Base-by-base conservation (phyloP, 2,113 vertebrate genomes). In the Zosterops borbonicus region DNA sequence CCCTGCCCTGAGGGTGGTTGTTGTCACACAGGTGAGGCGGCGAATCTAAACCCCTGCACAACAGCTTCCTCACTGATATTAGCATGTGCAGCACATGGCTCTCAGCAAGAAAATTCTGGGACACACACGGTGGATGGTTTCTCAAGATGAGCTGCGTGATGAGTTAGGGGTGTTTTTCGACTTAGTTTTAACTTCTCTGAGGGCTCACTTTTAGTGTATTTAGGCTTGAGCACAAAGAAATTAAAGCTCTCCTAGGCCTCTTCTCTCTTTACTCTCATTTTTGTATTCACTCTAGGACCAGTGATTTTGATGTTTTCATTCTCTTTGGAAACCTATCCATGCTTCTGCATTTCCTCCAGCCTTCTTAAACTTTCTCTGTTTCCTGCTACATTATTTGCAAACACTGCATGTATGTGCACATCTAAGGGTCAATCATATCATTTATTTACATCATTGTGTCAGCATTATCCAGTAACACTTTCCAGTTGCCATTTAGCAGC, bases 11-110 rank as follows among this genome's bases (percentile, higher is more conserved):
- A 74, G 20, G 39, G 10, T 53, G 46, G 41, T 11, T 28, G 8
- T 3, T 2, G 1, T 29, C 4, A 1, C 22, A 6, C 3, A 53
- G 12, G 14, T 19, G 47, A 35, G 37, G 21, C 1, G 1, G 12
- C 28, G 67, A 3, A 42, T 59, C 42, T 31, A 52, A 83, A 37
- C 2, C 6, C 8, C 44, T 55, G 49, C 44, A 22, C 16, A 27
- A 21, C 0, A 1, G 9, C 14, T 91, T 83, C 62, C 21, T 52
- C 9, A 5, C 35, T 44, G 46, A 60, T 18, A 19, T 65, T 17
- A 41, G 27, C 53, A 7, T 0, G 1, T 24, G 17, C 12, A 49
- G 14, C 58, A 25, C 4, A 0, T 5, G 10, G 21, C 5, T 20
- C 6, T 33, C 63, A 83, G 22, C 21, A 62, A 42, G 74, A 67